Evolutionary conservation across 2,113 vertebrate species (phyloP).

Genomic region (Saccopteryx bilineata): DNA sequence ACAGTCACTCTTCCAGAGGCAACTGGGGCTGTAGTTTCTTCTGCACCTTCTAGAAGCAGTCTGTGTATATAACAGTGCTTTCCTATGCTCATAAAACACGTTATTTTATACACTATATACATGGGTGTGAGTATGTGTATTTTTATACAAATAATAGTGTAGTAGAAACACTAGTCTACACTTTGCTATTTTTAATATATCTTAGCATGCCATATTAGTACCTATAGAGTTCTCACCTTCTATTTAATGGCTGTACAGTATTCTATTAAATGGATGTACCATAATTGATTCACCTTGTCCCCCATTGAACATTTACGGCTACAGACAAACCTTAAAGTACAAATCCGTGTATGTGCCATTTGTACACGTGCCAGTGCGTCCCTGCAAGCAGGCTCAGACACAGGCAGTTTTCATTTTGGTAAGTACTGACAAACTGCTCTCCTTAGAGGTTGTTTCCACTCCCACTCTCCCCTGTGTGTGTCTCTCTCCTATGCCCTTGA

Average conservation of each 20-base stretch:
- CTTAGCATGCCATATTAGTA: background rate
- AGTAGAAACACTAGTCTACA: background rate
- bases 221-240: background rate
- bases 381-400: background rate
- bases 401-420: background rate
- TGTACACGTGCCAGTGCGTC: no score
- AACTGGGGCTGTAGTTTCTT: background rate
- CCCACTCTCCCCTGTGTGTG: background rate
- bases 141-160: background rate
- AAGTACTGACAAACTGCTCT: background rate
- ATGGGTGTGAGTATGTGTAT: no score
- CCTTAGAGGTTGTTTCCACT: background rate
- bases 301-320: background rate
- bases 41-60: background rate
- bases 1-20: background rate
- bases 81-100: background rate
- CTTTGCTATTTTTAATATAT: background rate
- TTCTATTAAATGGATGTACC: background rate
- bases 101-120: background rate
- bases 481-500: background rate
- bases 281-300: background rate
- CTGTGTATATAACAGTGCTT: background rate
- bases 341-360: background rate
- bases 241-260: background rate
- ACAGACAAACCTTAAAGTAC: background rate